These are phyloP conservation scores for Alca torda DNA, from an alignment of 2,797 vertebrate genomes.

Conservation along the genomic window DNA sequence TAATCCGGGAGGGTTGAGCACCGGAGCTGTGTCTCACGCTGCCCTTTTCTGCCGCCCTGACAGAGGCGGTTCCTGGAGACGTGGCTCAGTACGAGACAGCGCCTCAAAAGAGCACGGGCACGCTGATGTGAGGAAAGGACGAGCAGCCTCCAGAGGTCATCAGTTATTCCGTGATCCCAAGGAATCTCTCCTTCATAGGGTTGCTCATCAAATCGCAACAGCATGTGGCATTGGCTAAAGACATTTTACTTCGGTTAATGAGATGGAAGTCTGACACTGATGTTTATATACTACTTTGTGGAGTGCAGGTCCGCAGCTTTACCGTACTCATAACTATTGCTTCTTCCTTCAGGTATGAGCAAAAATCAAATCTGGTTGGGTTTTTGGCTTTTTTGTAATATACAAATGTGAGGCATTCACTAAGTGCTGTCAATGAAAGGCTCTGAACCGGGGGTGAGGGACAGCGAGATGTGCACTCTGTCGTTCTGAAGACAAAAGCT, in stretches of 20 bases:
- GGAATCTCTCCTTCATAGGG: not conserved
- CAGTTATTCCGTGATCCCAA: not conserved
- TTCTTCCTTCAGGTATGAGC: not conserved
- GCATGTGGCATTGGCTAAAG: not conserved
- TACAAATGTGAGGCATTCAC: not conserved
- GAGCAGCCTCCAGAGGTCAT: not conserved
- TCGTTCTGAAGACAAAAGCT: not conserved
- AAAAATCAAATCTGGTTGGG: not conserved
- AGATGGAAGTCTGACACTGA: not conserved
- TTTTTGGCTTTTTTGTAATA: not conserved
- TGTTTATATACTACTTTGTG: no score
- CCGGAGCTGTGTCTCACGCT: not conserved
- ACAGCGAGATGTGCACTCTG: fast-evolving
- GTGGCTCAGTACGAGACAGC: no score
- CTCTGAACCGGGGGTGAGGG: not conserved
- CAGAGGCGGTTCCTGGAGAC: not conserved
- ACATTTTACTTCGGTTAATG: fast-evolving
- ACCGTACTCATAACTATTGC: not conserved
- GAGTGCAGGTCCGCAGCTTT: not conserved
- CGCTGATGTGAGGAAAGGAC: not conserved
- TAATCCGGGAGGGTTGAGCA: not conserved
- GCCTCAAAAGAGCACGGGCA: no score
- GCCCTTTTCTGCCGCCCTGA: no score
- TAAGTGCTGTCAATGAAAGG: not conserved
- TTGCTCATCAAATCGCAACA: not conserved